Conservation (phyloP, 2,113 vertebrate genomes). For the Oncorhynchus gorbuscha region DNA sequence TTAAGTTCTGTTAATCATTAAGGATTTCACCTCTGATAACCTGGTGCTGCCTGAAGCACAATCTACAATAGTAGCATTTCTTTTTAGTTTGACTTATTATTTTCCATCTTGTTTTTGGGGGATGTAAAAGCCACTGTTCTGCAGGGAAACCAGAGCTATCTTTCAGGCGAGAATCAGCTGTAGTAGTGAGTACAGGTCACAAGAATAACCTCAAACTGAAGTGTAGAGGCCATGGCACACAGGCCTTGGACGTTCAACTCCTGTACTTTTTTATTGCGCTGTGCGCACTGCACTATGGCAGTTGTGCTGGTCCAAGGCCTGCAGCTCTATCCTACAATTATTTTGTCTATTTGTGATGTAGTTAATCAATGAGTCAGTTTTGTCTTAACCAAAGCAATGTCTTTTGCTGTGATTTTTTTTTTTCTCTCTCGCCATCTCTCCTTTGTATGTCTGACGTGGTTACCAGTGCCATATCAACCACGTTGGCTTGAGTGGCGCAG, state of each 20-base stretch:
- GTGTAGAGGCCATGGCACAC: conserved; percentile 65
- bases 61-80: conserved; percentile 51
- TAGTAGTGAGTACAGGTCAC: conserved; percentile 55
- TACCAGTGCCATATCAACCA: conserved; percentile 51
- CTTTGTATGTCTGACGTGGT: conserved; percentile 24
- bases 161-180: conserved; percentile 54
- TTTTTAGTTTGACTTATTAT: conserved; percentile 27
- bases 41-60: conserved; percentile 60
- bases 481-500: conserved; percentile 30
- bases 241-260: conserved; percentile 59
- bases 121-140: conserved; percentile 64
- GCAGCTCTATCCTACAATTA: conserved; percentile 62
- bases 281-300: conserved; percentile 79
- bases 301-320: conserved; percentile 55
- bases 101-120: conserved; percentile 38
- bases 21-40: conserved; percentile 29
- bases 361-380: conserved; percentile 50
- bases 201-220: conserved; percentile 58
- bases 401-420: conserved; percentile 24
- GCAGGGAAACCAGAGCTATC: conserved; percentile 62
- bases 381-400: conserved; percentile 68
- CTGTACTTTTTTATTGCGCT: conserved; percentile 74
- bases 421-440: neutral
- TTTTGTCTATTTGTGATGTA: conserved; percentile 62
- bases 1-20: conserved; percentile 16